Evolutionary conservation across 2,888 invertebrate species (phyloP).

Genomic region (Molanna angustata): DNA sequence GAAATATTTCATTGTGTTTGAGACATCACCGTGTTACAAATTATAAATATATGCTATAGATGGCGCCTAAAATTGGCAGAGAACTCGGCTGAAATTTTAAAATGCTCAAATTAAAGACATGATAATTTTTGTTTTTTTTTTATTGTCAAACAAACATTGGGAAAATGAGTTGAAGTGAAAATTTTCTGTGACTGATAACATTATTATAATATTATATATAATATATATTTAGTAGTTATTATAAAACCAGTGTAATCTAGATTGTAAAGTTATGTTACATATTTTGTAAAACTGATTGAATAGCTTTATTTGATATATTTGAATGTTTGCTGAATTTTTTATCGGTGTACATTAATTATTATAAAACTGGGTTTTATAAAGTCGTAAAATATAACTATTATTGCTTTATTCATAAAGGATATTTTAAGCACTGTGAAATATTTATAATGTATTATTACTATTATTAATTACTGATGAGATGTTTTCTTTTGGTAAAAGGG

Average conservation of each 20-base stretch:
- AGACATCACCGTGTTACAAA: no score
- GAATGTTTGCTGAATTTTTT: slow-evolving; percentile 24
- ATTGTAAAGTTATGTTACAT: slow-evolving; percentile 28
- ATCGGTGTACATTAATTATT: slow-evolving; percentile 15
- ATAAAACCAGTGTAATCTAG: slow-evolving; percentile 23
- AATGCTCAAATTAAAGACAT: slow-evolving; percentile 11
- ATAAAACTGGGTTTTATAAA: slow-evolving; percentile 12
- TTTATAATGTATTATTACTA: no score
- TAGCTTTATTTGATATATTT: slow-evolving; percentile 25
- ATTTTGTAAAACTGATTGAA: slow-evolving; percentile 27
- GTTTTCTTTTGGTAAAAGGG: no score
- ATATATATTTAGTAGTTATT: slow-evolving; percentile 10
- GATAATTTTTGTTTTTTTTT: no score
- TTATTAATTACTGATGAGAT: no score
- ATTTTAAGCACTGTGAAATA: slow-evolving; percentile 17
- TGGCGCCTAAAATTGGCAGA: no score
- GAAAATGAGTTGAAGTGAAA: slow-evolving; percentile 24
- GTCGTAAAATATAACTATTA: slow-evolving; percentile 2
- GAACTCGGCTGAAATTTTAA: slow-evolving; percentile 4
- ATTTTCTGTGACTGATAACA: slow-evolving; percentile 30
- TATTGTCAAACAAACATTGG: slow-evolving; percentile 10
- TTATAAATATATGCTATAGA: no score
- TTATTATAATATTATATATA: no score
- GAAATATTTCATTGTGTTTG: no score
- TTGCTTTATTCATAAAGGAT: slow-evolving; percentile 15